Evolutionary conservation across 2,113 vertebrate species (phyloP).

Genomic region (Cryptoleucopteryx plumbea): DNA sequence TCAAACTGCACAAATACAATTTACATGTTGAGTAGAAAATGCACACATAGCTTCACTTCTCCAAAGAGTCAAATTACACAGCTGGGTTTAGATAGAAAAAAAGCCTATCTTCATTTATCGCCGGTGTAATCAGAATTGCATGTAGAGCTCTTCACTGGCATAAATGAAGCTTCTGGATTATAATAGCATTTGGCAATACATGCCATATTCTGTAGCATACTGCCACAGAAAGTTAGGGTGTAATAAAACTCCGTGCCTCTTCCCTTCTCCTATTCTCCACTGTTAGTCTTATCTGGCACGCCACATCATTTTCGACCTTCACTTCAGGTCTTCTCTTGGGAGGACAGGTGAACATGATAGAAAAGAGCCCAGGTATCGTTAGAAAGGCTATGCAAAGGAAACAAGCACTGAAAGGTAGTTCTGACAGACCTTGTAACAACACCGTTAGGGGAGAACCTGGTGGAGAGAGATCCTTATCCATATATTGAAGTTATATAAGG

Average conservation of each 20-base stretch:
- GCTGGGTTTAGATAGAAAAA: neutral
- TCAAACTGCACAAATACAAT: neutral
- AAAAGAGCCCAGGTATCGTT: neutral
- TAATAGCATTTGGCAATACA: neutral
- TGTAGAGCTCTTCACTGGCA: neutral
- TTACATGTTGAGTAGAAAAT: neutral
- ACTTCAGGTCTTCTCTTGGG: neutral
- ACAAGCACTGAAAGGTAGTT: neutral
- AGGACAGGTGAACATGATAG: neutral
- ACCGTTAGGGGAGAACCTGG: neutral
- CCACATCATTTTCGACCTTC: neutral
- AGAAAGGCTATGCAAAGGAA: neutral
- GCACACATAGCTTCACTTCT: neutral
- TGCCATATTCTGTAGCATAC: neutral
- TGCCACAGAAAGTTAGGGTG: neutral
- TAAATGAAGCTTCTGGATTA: neutral
- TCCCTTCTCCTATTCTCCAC: neutral
- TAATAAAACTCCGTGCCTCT: neutral
- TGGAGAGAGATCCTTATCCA: neutral
- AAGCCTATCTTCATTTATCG: neutral
- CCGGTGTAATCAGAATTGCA: neutral
- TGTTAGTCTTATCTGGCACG: neutral
- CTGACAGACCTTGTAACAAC: neutral
- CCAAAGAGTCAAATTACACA: neutral
- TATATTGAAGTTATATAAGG: neutral